A percentile compares a stretch with the other conserved stretches of the same genome.
Evolutionary conservation across 2,888 invertebrate species (phyloP).

Genomic region (Urechis unicinctus): DNA sequence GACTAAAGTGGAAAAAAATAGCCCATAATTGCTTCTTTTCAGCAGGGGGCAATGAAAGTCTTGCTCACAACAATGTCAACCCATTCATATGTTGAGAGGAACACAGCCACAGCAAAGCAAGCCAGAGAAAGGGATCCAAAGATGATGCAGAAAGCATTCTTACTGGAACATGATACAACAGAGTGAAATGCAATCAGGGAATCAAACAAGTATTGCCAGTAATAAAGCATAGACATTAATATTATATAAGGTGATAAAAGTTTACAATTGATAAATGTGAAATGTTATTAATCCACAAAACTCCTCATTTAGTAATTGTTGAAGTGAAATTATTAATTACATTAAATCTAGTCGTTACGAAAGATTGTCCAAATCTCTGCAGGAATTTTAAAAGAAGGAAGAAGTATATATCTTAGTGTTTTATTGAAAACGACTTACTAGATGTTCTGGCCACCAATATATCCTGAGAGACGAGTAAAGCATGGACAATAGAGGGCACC

Average conservation of each 20-base stretch:
- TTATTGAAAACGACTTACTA: constrained; percentile 28
- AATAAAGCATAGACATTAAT: too few species aligned
- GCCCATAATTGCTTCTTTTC: too few species aligned
- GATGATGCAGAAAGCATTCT: neutral
- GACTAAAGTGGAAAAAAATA: too few species aligned
- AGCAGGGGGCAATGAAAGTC: too few species aligned
- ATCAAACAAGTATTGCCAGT: neutral
- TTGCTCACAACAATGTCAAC: neutral
- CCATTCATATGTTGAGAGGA: neutral
- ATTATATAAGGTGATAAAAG: too few species aligned
- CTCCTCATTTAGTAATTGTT: too few species aligned
- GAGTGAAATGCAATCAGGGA: neutral
- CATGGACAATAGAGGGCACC: constrained; percentile 30
- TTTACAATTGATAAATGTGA: too few species aligned
- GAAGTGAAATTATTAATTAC: too few species aligned
- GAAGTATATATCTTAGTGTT: neutral
- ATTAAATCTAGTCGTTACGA: too few species aligned
- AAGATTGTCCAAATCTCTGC: too few species aligned
- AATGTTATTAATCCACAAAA: too few species aligned
- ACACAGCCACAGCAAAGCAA: constrained; percentile 3
- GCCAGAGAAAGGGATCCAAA: neutral
- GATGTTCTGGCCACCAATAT: constrained; percentile 37
- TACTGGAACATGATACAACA: neutral
- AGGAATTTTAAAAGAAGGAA: too few species aligned
- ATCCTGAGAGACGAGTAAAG: constrained; percentile 38